Base-by-base conservation (phyloP, 2,797 vertebrate genomes). In the Sebastes iracundus region DNA sequence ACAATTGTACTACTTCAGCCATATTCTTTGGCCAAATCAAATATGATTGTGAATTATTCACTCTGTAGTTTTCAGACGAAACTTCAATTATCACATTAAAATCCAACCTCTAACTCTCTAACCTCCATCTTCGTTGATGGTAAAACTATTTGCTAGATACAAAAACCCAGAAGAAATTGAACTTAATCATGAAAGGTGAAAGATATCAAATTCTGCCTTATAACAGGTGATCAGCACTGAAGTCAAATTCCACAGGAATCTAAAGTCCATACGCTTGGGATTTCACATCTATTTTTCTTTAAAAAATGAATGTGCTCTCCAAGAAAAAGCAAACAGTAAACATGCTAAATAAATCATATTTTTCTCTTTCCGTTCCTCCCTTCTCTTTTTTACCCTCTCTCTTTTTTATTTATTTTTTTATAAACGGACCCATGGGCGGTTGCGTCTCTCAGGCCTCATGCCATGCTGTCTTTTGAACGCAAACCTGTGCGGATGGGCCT, bases 331-430 rank as follows among this genome's bases (percentile, higher is more conserved):
- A 94, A 94, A 94, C 85, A 75, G 94, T 95, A 96, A 95, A 96
- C 95, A 96, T 82, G 87, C 84, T 95, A 93, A 96, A 96, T 96
- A 95, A 96, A 95, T 96, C 67, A 95, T 96, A 80, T 91, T 87
- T 91, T 82, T 91, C 81, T 91, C 90, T 86, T 83, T 84, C 46
- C 60, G 65, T 87, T 86, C 69, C 87, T 61, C 81, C 70, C 79
- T 84, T 71, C 81, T 65, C 53, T 78, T 81, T 74, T 85, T 52
- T 28, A 30, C 53, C 56, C 35, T 67, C 61, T 79, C 62, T 81
- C 30, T 88, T 59, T 87, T 81, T 84, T 75, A 60, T 66, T 83
- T 71, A 56, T 84, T 58, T 46, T 88, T 82, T 74, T 83, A 79
- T 88, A 90, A 91, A 94, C 14, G 70, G 90, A 92, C 93, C 93